These are phyloP conservation scores for Sebastes oblongus DNA, from an alignment of 2,797 vertebrate species.

Conservation along the genomic window DNA sequence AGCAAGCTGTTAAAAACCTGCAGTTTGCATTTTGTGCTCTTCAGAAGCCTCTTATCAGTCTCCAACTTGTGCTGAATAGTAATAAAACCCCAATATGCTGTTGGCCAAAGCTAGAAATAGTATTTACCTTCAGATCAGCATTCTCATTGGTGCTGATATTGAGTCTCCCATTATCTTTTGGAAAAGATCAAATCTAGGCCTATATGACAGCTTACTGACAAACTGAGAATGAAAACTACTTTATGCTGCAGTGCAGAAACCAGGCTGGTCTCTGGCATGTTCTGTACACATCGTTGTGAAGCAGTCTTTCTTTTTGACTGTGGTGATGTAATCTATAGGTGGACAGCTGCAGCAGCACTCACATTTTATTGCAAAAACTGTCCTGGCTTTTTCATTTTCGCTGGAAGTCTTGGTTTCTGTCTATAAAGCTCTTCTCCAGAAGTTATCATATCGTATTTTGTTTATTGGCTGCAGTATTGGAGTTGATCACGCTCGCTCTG, in stretches of 20 bases:
- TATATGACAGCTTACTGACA: neutral
- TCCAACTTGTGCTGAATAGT: slow-evolving; percentile 41
- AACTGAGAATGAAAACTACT: slow-evolving; percentile 2
- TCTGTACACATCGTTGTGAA: neutral
- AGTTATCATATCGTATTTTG: neutral
- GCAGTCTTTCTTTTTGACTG: neutral
- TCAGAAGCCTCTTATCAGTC: slow-evolving; percentile 40
- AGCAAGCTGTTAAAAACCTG: slow-evolving; percentile 25
- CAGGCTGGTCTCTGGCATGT: neutral
- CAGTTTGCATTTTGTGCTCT: slow-evolving; percentile 49
- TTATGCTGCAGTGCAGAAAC: neutral
- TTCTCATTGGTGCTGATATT: neutral
- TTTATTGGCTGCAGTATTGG: slow-evolving; percentile 4
- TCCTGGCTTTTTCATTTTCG: neutral
- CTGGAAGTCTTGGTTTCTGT: neutral
- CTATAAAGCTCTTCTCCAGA: neutral
- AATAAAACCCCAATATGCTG: slow-evolving; percentile 33
- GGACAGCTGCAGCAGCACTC: neutral
- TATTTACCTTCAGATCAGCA: slow-evolving; percentile 34
- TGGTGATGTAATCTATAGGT: neutral
- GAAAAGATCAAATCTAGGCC: neutral
- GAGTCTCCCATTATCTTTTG: neutral
- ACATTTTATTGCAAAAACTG: neutral
- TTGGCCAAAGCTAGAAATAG: slow-evolving; percentile 17
- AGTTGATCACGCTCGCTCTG: neutral